Percentiles rank a stretch among this genome's conserved stretches.
Conservation (phyloP, 2,113 vertebrate genomes). For the Cottus gobio region DNA sequence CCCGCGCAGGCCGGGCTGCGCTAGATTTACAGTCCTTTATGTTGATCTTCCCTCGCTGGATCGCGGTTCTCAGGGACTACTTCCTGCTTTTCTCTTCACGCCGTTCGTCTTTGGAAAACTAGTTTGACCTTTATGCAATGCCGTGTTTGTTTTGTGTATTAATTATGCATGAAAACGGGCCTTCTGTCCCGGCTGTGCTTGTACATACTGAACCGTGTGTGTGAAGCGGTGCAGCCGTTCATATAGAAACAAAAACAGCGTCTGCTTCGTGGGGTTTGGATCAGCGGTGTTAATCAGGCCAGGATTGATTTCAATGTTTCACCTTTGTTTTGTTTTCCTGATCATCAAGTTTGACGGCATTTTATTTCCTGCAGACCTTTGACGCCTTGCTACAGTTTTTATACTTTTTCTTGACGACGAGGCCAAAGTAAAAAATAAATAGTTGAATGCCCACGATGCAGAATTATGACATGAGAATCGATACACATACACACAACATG, state of each 20-base stretch:
- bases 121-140: background rate
- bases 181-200: background rate
- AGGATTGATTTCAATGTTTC: background rate
- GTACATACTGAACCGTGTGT: background rate
- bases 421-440: slow-evolving; percentile 15
- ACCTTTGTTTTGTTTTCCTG: background rate
- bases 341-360: background rate
- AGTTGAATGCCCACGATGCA: background rate
- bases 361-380: slow-evolving; percentile 13
- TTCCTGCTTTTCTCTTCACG: background rate
- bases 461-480: background rate
- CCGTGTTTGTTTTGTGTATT: background rate
- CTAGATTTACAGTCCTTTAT: background rate
- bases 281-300: slow-evolving; percentile 3
- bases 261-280: background rate
- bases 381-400: slow-evolving; percentile 3
- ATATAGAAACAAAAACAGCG: too few species aligned
- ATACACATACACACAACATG: background rate
- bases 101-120: background rate
- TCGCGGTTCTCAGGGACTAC: slow-evolving; percentile 49
- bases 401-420: background rate
- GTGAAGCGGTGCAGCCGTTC: background rate
- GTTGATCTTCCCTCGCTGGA: background rate
- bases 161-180: background rate
- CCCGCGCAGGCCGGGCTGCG: too few species aligned